Evolutionary conservation across 2,888 invertebrate species (phyloP), one percentile per base, ranked within the genome.

Genomic region (Pocota personata): DNA sequence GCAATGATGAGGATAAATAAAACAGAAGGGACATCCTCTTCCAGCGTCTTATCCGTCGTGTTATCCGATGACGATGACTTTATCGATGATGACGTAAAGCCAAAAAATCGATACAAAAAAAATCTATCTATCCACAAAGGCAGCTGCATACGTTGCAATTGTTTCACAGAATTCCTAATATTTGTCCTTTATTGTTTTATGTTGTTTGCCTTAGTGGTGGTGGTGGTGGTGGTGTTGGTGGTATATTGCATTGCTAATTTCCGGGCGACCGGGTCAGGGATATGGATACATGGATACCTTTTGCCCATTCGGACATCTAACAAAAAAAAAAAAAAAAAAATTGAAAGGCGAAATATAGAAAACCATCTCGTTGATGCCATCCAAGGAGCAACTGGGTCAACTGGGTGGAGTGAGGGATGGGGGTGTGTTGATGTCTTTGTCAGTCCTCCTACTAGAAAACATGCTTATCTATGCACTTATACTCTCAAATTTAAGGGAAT

Each of bases 1-100:
- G 78, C 82, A 72, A 78, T 72, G 66, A 78, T 78, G 71, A 60
- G 78, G 78, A 83, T 83, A 83, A 78, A 83, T 83, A 78, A 78
- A 83, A 72, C 78, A 78, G 78, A 66, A 72, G 66, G 82, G 82
- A 72, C 66, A 78, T 72, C 82, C 71, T 72, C 78, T 50, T 40
- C 57, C 52, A 69, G 78, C 71, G 60, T 83, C 66, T 83, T 83
- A 78, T 82, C 66, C 66, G 46, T 77, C 37, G 55, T 67, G 52
- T 82, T 82, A 82, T 66, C 77, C 82, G 64, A 76, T 62, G 46
- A 64, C 50, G 46, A 67, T 46, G 52, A 83, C 52, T 35, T 66
- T 78, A 67, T 78, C 82, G 78, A 78, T 83, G 77, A 72, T 83
- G 82, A 83, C 78, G 82, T 16, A 83, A 78, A 66, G 58, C 72